Evolutionary conservation across 2,888 invertebrate species (phyloP), one percentile per base, ranked within the genome.

Genomic region (Gortyna flavago): DNA sequence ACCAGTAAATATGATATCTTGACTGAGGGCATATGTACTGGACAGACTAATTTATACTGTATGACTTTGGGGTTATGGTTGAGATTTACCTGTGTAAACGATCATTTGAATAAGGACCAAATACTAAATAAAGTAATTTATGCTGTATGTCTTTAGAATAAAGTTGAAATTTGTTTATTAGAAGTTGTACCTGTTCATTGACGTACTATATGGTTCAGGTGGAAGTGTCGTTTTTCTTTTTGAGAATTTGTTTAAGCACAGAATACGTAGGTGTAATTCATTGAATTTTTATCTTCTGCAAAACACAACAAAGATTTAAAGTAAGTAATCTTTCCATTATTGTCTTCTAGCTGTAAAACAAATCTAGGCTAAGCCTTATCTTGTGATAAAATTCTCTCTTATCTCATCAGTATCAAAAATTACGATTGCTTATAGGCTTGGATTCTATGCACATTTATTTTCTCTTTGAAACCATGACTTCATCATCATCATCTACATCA

Each of bases 1-100:
- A 75, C 76, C 76, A 75, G 80, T 41, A 11, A 66, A 84, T 75
- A 75, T 51, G 75, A 86, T 81, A 81, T 81, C 76, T 77, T 72
- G n/a, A 54, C 54, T 62, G 32, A 83, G 84, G 70, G 35, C 83
- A 71, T 32, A 72, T 65, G 21, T 41, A 35, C 32, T 62, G 41
- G 25, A 25, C 18, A 72, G 8, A 8, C 11, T 7, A 72, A 51
- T 38, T 69, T 62, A 29, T 21, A 44, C 65, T 51, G 0, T 79
- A 48, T n/a, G 3, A 1, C 6, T 57, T 57, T 48, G 3, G 5
- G 4, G 8, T 41, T 83, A 83, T 18, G 73, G 51, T 71, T 62
- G 25, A 44, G 9, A 64, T 57, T 78, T 25, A 13, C 16, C 9
- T 64, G 35, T 57, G 29, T 2, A 4, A 18, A 0, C 8, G 5